phyloP scores from a whole-genome alignment of 2,888 invertebrate genomes.

The Tenthredo notha region DNA sequence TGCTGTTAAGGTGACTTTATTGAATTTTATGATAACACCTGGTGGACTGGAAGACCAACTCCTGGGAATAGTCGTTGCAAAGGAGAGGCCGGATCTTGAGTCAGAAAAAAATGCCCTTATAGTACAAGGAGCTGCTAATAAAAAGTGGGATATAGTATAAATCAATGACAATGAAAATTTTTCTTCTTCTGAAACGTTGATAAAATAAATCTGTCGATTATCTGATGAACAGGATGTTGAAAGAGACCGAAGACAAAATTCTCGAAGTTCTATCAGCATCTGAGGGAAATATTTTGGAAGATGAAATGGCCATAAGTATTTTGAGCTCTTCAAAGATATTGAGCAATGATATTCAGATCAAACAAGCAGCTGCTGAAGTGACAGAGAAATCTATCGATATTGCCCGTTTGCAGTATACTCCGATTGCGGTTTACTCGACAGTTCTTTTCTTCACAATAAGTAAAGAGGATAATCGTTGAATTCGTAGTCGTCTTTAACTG shows the following conservation, averaged over 20 bases:
- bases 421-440: conserved; percentile 94
- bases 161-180: background rate
- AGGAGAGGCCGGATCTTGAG: conserved; percentile 94
- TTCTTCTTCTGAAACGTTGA: background rate
- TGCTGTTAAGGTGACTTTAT: conserved; percentile 92
- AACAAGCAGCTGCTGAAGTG: conserved; percentile 92
- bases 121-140: conserved; percentile 92
- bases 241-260: conserved; percentile 96
- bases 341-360: conserved; percentile 94
- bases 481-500: background rate
- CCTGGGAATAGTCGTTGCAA: conserved; percentile 93
- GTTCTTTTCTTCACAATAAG: conserved; percentile 95
- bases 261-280: conserved; percentile 87
- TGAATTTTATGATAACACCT: conserved; percentile 96
- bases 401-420: conserved; percentile 91
- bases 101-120: conserved; percentile 94
- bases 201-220: background rate
- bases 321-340: conserved; percentile 94
- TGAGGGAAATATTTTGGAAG: conserved; percentile 91
- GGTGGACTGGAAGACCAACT: conserved; percentile 94
- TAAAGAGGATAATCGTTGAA: conserved; percentile 69
- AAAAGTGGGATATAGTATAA: conserved; percentile 77
- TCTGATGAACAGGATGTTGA: conserved; percentile 81
- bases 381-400: conserved; percentile 95
- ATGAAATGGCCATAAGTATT: conserved; percentile 92